These are phyloP conservation scores for Parnassius orleans DNA, from an alignment of 2,888 invertebrate genomes.

Conservation along the genomic window DNA sequence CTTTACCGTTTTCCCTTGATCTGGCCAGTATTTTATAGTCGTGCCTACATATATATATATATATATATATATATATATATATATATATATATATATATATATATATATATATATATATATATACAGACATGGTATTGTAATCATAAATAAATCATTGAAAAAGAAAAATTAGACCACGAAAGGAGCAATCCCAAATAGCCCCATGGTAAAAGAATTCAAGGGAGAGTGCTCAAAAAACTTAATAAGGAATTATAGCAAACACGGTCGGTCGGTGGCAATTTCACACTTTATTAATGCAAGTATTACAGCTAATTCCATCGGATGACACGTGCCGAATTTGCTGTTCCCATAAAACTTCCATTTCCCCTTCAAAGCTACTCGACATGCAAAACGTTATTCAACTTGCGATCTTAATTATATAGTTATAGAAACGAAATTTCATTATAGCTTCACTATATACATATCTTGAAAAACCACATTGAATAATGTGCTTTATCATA, in stretches of 20 bases:
- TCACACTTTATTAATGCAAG: slow-evolving; percentile 81
- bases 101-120: too few species aligned
- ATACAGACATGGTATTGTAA: too few species aligned
- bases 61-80: too few species aligned
- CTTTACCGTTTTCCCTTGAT: too few species aligned
- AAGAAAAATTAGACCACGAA: slow-evolving; percentile 2
- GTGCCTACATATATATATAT: too few species aligned
- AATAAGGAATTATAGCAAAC: slow-evolving; percentile 78
- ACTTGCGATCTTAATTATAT: slow-evolving; percentile 45
- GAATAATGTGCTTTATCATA: slow-evolving; percentile 31
- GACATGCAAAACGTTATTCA: slow-evolving; percentile 33
- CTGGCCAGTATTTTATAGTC: too few species aligned
- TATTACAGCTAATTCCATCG: slow-evolving; percentile 78
- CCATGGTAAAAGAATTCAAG: slow-evolving; percentile 28
- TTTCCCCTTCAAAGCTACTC: slow-evolving; percentile 43
- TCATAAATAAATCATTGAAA: too few species aligned
- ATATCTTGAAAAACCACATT: neutral
- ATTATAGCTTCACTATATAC: slow-evolving; percentile 3
- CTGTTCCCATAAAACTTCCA: slow-evolving; percentile 70
- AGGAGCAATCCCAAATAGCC: slow-evolving; percentile 28
- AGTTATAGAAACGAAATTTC: slow-evolving; percentile 16
- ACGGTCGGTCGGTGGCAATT: slow-evolving; percentile 71
- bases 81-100: too few species aligned
- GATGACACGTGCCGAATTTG: slow-evolving; percentile 78
- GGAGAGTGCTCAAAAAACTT: slow-evolving; percentile 51